These are phyloP conservation scores for Sus cebifrons DNA, from an alignment of 2,797 vertebrate species.

Conservation along the genomic window DNA sequence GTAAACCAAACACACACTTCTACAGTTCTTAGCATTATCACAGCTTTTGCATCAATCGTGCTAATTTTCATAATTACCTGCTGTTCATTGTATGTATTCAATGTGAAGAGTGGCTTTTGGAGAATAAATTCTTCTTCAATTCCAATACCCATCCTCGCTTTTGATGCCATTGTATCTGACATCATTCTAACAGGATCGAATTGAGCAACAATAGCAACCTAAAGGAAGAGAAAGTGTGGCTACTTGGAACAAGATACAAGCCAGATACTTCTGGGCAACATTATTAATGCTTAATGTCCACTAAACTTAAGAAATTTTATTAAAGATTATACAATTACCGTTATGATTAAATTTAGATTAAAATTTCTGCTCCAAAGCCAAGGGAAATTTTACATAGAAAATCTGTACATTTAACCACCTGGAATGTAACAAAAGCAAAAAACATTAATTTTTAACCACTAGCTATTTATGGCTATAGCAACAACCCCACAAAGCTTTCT, in stretches of 20 bases:
- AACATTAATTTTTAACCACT: not conserved
- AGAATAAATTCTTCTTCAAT: conserved; percentile 90
- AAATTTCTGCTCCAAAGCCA: conserved; percentile 8
- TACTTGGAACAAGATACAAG: not conserved
- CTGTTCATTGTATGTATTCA: conserved; percentile 95
- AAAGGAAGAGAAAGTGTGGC: not conserved
- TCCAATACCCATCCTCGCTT: conserved; percentile 89
- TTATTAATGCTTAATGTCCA: not conserved
- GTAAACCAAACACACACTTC: conserved; percentile 37
- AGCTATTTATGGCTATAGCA: not conserved
- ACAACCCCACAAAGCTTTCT: not conserved
- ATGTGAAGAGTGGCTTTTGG: conserved; percentile 94
- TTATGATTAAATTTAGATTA: conserved; percentile 59
- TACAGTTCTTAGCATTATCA: not conserved
- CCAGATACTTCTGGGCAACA: not conserved
- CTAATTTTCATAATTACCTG: conserved; percentile 91
- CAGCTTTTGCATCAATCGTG: not conserved
- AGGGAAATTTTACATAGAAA: conserved; percentile 40
- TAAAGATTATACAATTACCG: not conserved
- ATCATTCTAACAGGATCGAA: conserved; percentile 94
- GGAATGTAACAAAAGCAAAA: conserved; percentile 37
- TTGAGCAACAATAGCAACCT: conserved; percentile 94
- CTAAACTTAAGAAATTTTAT: conserved; percentile 40
- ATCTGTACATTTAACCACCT: not conserved
- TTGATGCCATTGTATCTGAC: conserved; percentile 94